These are phyloP conservation scores for Stramonita haemastoma DNA, from an alignment of 2,888 invertebrate species.

Conservation along the genomic window DNA sequence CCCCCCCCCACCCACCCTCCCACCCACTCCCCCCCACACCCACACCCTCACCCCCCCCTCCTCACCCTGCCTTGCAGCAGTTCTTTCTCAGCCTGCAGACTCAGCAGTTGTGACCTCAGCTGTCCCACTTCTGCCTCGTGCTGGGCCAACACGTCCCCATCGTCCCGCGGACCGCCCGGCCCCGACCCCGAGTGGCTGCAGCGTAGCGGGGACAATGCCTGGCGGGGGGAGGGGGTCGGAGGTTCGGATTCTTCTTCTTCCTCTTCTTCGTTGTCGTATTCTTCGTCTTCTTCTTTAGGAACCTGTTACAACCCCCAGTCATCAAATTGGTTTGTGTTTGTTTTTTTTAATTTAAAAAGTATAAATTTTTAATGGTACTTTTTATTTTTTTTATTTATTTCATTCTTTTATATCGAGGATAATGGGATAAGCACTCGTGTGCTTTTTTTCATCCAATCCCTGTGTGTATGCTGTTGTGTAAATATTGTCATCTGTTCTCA, in stretches of 20 bases:
- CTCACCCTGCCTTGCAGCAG: constrained; percentile 77
- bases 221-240: constrained; percentile 53
- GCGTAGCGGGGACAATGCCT: constrained; percentile 60
- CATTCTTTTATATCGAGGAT: too few relatives aligned
- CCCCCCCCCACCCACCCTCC: too few relatives aligned
- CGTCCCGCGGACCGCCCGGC: constrained; percentile 51
- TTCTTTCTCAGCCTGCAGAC: constrained; percentile 78
- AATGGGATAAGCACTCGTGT: too few relatives aligned
- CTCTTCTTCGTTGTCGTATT: constrained; percentile 54
- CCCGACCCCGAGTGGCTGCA: constrained; percentile 64
- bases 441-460: too few relatives aligned
- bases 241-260: constrained; percentile 65
- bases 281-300: neutral
- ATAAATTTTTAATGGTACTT: too few relatives aligned
- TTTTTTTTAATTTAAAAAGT: too few relatives aligned
- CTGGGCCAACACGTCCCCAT: constrained; percentile 79
- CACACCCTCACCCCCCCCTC: too few relatives aligned
- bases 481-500: too few relatives aligned
- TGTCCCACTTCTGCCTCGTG: constrained; percentile 78
- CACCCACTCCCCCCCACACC: too few relatives aligned
- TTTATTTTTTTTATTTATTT: too few relatives aligned
- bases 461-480: too few relatives aligned
- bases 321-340: too few relatives aligned
- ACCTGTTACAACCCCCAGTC: neutral
- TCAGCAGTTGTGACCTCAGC: constrained; percentile 74